These are phyloP conservation scores for Botia kubotai DNA, from an alignment of 2,797 vertebrate species.

Conservation along the genomic window DNA sequence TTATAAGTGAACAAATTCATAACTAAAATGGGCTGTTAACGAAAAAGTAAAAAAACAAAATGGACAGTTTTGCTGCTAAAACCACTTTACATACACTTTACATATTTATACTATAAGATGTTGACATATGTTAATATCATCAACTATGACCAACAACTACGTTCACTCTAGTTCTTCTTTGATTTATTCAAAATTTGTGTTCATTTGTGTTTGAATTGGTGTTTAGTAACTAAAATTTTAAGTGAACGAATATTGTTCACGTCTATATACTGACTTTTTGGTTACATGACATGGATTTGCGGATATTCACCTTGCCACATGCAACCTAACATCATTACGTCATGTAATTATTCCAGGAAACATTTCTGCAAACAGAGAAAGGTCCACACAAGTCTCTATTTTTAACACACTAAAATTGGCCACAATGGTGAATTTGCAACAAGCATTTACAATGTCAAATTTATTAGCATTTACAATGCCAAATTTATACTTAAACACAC, in stretches of 20 bases:
- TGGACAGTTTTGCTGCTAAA: neutral
- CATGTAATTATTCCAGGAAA: neutral
- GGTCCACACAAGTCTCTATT: neutral
- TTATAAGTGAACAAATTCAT: no score
- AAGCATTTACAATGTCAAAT: no score
- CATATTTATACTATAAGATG: neutral
- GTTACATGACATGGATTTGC: neutral
- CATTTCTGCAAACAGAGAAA: neutral
- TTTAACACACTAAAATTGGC: neutral
- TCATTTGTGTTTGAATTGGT: neutral
- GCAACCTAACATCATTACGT: neutral
- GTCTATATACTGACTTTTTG: no score
- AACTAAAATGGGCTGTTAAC: neutral
- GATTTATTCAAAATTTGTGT: neutral
- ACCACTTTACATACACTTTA: neutral
- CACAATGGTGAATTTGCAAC: no score
- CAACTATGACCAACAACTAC: neutral
- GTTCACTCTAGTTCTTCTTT: neutral
- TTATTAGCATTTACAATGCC: no score
- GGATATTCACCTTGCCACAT: neutral
- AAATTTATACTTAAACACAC: no score
- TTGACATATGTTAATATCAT: neutral
- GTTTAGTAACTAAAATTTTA: no score
- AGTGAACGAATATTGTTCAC: neutral
- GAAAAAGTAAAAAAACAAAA: neutral